These are phyloP conservation scores for Ormyrus rosae DNA, from an alignment of 2,888 invertebrate genomes.

Conservation along the genomic window DNA sequence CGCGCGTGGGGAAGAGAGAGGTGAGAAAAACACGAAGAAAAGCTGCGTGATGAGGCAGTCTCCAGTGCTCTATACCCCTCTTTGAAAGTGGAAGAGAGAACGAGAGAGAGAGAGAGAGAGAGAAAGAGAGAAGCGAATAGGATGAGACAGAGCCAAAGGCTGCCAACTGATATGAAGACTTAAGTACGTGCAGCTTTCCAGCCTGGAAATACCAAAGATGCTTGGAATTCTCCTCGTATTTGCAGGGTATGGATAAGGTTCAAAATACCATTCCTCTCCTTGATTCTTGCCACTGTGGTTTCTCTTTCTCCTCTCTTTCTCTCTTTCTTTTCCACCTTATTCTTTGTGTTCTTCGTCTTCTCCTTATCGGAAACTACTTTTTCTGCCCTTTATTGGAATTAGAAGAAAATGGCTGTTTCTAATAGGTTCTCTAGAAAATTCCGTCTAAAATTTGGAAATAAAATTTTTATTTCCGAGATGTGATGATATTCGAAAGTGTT, in stretches of 20 bases:
- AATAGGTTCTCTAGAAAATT: slow-evolving; percentile 19
- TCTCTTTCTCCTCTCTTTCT: not conserved
- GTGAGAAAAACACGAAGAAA: slow-evolving; percentile 31
- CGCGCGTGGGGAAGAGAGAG: slow-evolving; percentile 11
- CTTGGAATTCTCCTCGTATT: slow-evolving; percentile 52
- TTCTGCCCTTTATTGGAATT: slow-evolving; percentile 5
- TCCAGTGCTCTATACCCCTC: not conserved
- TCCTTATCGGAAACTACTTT: not conserved
- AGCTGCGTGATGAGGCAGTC: slow-evolving; percentile 7
- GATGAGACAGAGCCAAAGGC: not conserved
- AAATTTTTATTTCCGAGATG: not conserved
- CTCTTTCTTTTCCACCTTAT: not conserved
- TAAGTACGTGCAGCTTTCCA: slow-evolving; percentile 55
- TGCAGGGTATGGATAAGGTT: slow-evolving; percentile 44
- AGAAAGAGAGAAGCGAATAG: not conserved
- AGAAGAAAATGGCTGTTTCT: slow-evolving; percentile 1
- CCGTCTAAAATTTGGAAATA: not conserved
- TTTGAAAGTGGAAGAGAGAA: not conserved
- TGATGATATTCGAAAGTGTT: no score
- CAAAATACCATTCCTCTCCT: slow-evolving; percentile 41
- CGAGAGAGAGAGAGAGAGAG: not conserved
- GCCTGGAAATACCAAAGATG: slow-evolving; percentile 43
- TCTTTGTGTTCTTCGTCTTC: not conserved
- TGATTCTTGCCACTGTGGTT: slow-evolving; percentile 43
- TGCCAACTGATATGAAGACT: slow-evolving; percentile 59